phyloP scores from a whole-genome alignment of 2,888 invertebrate genomes.

The Phyto melanocephala region DNA sequence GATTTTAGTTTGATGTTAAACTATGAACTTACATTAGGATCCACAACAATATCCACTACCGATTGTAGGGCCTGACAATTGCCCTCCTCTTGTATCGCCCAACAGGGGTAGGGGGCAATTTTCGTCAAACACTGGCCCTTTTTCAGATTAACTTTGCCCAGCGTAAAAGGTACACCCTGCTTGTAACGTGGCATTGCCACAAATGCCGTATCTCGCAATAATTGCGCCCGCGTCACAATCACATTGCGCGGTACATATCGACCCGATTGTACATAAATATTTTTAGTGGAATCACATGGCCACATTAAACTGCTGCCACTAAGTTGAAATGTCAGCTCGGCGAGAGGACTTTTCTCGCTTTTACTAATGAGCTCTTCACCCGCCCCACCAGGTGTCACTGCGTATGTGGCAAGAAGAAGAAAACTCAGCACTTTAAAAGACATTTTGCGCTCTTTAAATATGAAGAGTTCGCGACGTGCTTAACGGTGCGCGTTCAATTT shows the following conservation, averaged over 20 bases:
- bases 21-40: slow-evolving; percentile 79
- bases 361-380: slow-evolving; percentile 60
- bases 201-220: slow-evolving; percentile 81
- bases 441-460: slow-evolving; percentile 5
- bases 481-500: slow-evolving; percentile 25
- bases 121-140: slow-evolving; percentile 79
- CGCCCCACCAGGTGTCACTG: neutral
- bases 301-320: slow-evolving; percentile 79
- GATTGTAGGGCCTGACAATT: slow-evolving; percentile 85
- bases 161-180: slow-evolving; percentile 82
- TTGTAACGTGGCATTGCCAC: slow-evolving; percentile 82
- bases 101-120: slow-evolving; percentile 83
- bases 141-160: slow-evolving; percentile 81
- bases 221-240: slow-evolving; percentile 82
- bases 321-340: slow-evolving; percentile 75
- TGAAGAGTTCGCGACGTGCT: neutral
- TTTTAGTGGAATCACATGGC: slow-evolving; percentile 82
- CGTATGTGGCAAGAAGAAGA: slow-evolving; percentile 28
- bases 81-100: slow-evolving; percentile 85
- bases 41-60: slow-evolving; percentile 83
- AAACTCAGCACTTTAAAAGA: neutral
- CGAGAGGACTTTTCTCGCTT: slow-evolving; percentile 70
- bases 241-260: slow-evolving; percentile 82
- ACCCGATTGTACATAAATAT: slow-evolving; percentile 81
- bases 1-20: too few relatives aligned